A percentile compares a stretch with the other conserved stretches of the same genome.
Conservation (phyloP, 2,113 vertebrate species). For the Pleuronectes platessa region DNA sequence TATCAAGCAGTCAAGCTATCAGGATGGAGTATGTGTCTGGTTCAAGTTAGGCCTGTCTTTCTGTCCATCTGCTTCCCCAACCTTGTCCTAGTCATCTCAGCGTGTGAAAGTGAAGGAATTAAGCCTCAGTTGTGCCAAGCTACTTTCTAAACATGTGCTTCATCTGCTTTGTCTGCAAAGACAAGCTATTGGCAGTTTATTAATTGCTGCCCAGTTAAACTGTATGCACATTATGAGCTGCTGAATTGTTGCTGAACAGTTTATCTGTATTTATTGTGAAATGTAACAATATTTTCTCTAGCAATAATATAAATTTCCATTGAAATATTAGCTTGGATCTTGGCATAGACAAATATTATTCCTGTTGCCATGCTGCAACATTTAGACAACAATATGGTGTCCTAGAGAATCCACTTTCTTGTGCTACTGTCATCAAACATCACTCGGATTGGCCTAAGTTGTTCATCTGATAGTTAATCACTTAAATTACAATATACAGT, state of each 20-base stretch:
- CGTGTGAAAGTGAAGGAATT: background rate
- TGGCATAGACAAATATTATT: background rate
- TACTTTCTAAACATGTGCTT: constrained; percentile 7
- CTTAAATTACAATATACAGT: background rate
- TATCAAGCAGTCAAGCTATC: constrained; percentile 22
- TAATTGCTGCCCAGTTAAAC: constrained; percentile 19
- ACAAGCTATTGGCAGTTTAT: background rate
- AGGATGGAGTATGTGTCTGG: background rate
- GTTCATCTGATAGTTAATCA: constrained; percentile 1
- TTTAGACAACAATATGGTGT: no score
- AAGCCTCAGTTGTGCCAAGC: background rate
- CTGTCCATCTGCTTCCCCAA: background rate
- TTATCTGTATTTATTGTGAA: no score
- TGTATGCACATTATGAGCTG: no score
- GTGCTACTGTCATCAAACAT: background rate
- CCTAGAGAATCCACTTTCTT: background rate
- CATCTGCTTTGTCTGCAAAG: constrained; percentile 26
- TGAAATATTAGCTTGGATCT: background rate
- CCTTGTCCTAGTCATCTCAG: constrained; percentile 22
- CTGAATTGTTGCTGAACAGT: no score
- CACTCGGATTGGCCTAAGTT: background rate
- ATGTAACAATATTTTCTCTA: background rate
- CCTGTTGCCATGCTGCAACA: no score
- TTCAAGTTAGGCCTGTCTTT: background rate
- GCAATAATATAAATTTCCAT: background rate